Evolutionary conservation across 2,113 vertebrate species (phyloP).

Genomic region (Clarias gariepinus): DNA sequence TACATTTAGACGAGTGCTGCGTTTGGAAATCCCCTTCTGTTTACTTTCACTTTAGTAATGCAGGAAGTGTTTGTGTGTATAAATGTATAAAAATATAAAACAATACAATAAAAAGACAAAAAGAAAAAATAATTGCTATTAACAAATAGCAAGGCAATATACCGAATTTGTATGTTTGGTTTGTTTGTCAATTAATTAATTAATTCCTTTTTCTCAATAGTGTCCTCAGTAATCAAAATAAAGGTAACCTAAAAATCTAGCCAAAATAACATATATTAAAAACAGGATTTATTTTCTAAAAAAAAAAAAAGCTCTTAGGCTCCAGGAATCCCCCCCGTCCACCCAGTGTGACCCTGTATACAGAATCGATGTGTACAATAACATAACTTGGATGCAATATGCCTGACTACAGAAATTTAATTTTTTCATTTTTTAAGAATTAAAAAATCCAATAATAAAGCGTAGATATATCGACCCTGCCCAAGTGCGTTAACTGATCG

Average conservation of each 20-base stretch:
- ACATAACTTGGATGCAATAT: background rate
- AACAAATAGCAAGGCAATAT: too few relatives aligned
- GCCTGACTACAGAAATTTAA: background rate
- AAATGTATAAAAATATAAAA: background rate
- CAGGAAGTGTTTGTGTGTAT: background rate
- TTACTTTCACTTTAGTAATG: slow-evolving; percentile 47
- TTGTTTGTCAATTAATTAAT: background rate
- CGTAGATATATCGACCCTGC: background rate
- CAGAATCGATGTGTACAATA: background rate
- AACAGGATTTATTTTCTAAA: background rate
- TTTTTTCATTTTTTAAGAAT: background rate
- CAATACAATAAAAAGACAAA: background rate
- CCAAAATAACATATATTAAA: background rate
- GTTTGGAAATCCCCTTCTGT: background rate
- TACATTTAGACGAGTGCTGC: background rate
- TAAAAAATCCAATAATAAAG: background rate
- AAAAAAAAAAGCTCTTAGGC: too few relatives aligned
- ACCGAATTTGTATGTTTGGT: background rate
- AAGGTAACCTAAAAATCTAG: background rate
- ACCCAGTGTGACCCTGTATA: too few relatives aligned
- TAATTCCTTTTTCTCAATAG: too few relatives aligned
- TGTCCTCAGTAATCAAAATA: background rate
- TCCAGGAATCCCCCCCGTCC: too few relatives aligned
- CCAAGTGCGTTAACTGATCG: background rate
- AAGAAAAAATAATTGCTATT: background rate